Evolutionary conservation across 1,140 invertebrate genomes (phyloP).

Genomic region (Ceratosolen solmsi): DNA sequence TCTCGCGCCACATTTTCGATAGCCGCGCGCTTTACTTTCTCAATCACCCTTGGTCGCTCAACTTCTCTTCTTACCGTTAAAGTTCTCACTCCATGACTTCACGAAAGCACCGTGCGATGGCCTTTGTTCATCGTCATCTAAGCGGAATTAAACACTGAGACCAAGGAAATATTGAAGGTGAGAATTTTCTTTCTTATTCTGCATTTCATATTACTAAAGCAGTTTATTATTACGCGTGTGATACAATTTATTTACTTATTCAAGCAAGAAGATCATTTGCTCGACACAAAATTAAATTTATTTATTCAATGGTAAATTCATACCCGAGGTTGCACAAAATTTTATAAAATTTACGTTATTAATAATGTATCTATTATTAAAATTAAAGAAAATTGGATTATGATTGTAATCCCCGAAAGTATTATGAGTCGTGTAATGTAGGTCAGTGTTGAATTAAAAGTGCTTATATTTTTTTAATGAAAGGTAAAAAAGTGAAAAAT

Average conservation of each 20-base stretch:
- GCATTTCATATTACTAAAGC: no score
- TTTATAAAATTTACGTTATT: not conserved
- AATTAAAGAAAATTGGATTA: not conserved
- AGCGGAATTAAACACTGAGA: not conserved
- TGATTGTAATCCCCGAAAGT: constrained; percentile 6
- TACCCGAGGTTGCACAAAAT: no score
- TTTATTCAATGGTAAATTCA: no score
- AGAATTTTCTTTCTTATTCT: not conserved
- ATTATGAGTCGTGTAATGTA: constrained; percentile 7
- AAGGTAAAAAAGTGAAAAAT: not conserved
- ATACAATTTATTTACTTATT: no score
- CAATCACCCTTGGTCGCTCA: no score
- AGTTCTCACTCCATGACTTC: not conserved
- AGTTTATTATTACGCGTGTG: no score
- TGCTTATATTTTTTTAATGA: constrained; percentile 48
- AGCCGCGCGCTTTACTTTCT: not conserved
- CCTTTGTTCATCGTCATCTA: not conserved
- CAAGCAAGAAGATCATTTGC: no score
- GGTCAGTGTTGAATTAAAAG: constrained; percentile 52
- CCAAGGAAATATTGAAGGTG: not conserved
- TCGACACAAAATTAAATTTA: no score
- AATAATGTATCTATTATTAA: not conserved
- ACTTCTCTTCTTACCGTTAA: not conserved
- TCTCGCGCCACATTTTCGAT: not conserved
- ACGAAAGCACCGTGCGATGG: not conserved